Evolutionary conservation across 64 coral and sea anemone genomes (phyloP).

Genomic region (Stichodactyla helianthus): DNA sequence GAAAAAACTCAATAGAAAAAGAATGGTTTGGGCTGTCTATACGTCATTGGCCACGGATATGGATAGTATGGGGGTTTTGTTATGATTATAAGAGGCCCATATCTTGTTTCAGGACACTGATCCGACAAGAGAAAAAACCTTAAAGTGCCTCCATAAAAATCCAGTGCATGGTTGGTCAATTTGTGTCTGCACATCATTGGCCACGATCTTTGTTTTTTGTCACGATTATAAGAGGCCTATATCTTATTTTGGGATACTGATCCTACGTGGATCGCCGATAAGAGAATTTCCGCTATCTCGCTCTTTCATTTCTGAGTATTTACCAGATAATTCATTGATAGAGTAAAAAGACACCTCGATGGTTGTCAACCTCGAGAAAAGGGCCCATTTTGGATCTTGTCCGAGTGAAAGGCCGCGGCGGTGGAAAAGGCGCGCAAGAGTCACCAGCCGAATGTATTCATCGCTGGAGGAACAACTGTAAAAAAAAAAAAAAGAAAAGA

Average conservation of each 20-base stretch:
- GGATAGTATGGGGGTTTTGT: neutral
- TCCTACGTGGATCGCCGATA: neutral
- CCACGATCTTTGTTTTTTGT: neutral
- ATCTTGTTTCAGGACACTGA: neutral
- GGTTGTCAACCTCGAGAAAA: neutral
- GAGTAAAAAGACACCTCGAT: neutral
- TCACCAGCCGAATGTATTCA: too few species aligned
- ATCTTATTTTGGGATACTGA: neutral
- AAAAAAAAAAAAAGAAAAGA: too few species aligned
- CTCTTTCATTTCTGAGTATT: neutral
- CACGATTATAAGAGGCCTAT: neutral
- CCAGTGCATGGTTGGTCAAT: neutral
- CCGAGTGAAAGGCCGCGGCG: too few species aligned
- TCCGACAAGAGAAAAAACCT: neutral
- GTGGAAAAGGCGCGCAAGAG: too few species aligned
- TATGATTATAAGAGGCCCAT: neutral
- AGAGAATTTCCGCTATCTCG: conserved; percentile 1
- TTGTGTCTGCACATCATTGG: neutral
- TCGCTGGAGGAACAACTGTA: too few species aligned
- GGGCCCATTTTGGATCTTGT: too few species aligned
- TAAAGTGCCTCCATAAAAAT: neutral
- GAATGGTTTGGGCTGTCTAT: neutral
- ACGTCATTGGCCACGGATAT: too few species aligned
- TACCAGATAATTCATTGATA: neutral
- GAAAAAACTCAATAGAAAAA: neutral